These are phyloP conservation scores for Rhamnusium bicolor DNA, from an alignment of 2,888 invertebrate genomes.

Conservation along the genomic window DNA sequence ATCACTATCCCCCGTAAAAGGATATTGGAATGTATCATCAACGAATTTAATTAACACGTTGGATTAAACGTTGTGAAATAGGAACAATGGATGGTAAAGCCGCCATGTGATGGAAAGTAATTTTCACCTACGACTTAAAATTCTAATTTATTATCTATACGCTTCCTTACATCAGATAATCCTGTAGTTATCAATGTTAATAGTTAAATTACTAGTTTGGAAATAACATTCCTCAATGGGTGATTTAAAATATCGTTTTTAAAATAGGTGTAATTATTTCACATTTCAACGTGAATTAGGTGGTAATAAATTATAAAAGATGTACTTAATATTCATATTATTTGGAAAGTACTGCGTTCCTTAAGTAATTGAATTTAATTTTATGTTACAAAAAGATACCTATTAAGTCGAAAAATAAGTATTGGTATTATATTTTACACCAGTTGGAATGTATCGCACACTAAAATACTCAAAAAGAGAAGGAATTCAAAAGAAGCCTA, in stretches of 20 bases:
- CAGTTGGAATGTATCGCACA: too few species aligned
- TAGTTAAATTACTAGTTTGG: background rate
- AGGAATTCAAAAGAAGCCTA: too few species aligned
- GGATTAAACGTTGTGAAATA: constrained; percentile 35
- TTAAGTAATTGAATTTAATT: background rate
- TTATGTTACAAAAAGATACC: too few species aligned
- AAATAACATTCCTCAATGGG: background rate
- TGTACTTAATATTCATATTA: background rate
- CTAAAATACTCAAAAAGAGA: too few species aligned
- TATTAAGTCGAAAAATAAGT: too few species aligned
- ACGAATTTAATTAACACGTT: constrained; percentile 42
- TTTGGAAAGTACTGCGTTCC: background rate
- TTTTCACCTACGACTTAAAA: constrained; percentile 28
- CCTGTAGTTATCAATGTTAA: background rate
- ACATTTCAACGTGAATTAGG: background rate
- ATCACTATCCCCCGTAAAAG: constrained; percentile 31
- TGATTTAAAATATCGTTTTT: background rate
- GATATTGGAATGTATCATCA: constrained; percentile 42
- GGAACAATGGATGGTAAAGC: constrained; percentile 5
- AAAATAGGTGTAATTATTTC: background rate
- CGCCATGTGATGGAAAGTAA: constrained; percentile 1
- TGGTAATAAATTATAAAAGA: background rate
- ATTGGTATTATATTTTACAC: too few species aligned
- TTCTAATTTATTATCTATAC: background rate
- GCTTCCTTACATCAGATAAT: constrained; percentile 4